Percentiles rank a stretch among this genome's conserved stretches.
These are phyloP conservation scores for Tetramorium bicarinatum DNA, from an alignment of 2,888 invertebrate species.

Conservation along the genomic window DNA sequence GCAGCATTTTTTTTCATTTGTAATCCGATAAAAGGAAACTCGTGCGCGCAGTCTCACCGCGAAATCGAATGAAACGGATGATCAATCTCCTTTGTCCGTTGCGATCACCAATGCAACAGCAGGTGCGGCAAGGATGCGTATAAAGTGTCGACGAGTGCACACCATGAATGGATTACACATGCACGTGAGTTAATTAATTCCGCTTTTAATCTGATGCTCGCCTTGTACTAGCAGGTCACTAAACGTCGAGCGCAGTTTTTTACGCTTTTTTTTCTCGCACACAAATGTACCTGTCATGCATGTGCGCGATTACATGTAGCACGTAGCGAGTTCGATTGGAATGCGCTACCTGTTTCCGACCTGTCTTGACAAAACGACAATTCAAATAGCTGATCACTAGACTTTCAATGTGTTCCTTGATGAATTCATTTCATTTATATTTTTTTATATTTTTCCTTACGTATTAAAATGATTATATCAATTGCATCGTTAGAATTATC, in stretches of 20 bases:
- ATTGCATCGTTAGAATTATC: background rate
- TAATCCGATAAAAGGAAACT: constrained; percentile 58
- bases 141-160: constrained; percentile 20
- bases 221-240: background rate
- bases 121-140: constrained; percentile 45
- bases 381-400: background rate
- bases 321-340: background rate
- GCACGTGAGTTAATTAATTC: constrained; percentile 60
- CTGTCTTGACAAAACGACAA: background rate
- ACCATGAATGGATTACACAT: background rate
- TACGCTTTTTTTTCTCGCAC: background rate
- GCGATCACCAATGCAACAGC: constrained; percentile 47
- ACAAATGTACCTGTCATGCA: background rate
- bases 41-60: constrained; percentile 38
- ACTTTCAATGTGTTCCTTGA: background rate
- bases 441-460: background rate
- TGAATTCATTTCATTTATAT: background rate
- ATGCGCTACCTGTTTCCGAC: background rate
- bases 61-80: constrained; percentile 62
- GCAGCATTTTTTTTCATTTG: constrained; percentile 35
- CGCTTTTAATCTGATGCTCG: constrained; percentile 46
- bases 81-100: constrained; percentile 69
- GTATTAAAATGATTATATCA: background rate
- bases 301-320: background rate
- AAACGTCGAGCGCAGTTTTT: constrained; percentile 18